Conservation (phyloP, 2,797 vertebrate genomes). For the Stomatorhinus walkeri region DNA sequence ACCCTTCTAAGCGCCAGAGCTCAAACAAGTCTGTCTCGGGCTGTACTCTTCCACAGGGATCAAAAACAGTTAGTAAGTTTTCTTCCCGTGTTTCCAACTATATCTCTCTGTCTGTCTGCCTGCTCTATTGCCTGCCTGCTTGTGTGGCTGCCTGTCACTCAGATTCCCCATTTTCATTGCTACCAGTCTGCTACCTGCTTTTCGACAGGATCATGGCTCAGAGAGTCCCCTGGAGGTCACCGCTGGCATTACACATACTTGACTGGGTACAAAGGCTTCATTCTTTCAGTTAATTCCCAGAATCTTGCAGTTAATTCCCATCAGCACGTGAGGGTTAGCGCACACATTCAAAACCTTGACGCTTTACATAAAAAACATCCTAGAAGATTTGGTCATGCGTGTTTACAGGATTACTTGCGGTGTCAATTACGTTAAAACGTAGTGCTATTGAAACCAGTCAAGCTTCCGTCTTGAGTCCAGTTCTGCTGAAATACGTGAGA, state of each 20-base stretch:
- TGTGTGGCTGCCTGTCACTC: slow-evolving; percentile 21
- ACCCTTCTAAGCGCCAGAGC: slow-evolving; percentile 94
- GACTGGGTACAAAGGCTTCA: not conserved
- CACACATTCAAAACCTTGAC: not conserved
- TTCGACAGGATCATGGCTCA: slow-evolving; percentile 25
- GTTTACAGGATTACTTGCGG: not conserved
- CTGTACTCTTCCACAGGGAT: slow-evolving; percentile 87
- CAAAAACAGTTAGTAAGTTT: slow-evolving; percentile 96
- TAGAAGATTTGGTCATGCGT: not conserved
- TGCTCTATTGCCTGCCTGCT: slow-evolving; percentile 25
- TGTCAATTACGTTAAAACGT: not conserved
- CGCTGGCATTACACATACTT: slow-evolving; percentile 11
- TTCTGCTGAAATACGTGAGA: not conserved
- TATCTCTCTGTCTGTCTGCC: slow-evolving; percentile 15
- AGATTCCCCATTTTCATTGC: slow-evolving; percentile 23
- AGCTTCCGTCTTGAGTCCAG: not conserved
- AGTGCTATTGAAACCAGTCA: not conserved
- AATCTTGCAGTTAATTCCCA: not conserved
- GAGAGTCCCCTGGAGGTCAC: slow-evolving; percentile 38
- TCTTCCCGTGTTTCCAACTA: slow-evolving; percentile 49
- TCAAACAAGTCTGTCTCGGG: slow-evolving; percentile 93
- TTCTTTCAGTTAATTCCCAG: slow-evolving; percentile 17
- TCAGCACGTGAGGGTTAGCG: not conserved
- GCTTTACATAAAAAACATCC: not conserved
- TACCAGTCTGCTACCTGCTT: slow-evolving; percentile 28